A percentile compares a stretch with the other conserved stretches of the same genome.
Evolutionary conservation across 2,113 vertebrate genomes (phyloP).

Genomic region (Ceyx melanurus): DNA sequence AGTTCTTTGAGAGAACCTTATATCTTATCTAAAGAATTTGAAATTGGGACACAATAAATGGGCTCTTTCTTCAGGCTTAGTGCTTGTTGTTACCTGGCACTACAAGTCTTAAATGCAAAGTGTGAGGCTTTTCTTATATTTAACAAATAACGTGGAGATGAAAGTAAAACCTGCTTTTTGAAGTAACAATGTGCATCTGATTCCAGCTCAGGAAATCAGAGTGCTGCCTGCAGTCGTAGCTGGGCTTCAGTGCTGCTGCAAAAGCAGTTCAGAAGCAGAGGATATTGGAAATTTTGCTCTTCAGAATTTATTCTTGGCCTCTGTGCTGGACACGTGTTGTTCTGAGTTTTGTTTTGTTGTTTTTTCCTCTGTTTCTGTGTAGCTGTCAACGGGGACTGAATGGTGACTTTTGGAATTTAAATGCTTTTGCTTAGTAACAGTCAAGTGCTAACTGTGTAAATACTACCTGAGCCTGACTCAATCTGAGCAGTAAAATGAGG

Average conservation of each 20-base stretch:
- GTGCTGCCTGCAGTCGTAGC: background rate
- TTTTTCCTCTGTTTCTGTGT: background rate
- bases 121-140: background rate
- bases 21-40: background rate
- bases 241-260: background rate
- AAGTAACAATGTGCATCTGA: background rate
- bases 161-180: background rate
- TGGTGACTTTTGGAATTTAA: background rate
- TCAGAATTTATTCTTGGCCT: background rate
- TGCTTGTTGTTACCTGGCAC: background rate
- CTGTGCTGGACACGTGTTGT: accelerated
- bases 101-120: background rate
- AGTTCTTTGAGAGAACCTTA: background rate
- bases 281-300: background rate
- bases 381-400: background rate
- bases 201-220: background rate
- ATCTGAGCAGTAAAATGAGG: background rate
- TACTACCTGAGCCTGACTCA: background rate
- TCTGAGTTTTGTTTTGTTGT: no score
- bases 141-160: background rate
- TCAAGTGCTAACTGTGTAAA: background rate
- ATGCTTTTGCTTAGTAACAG: background rate
- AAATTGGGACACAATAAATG: accelerated
- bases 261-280: background rate
- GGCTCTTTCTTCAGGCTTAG: background rate